These are phyloP conservation scores for Caenorhabditis sulstoni DNA, from an alignment of 2,888 invertebrate genomes.

Conservation along the genomic window DNA sequence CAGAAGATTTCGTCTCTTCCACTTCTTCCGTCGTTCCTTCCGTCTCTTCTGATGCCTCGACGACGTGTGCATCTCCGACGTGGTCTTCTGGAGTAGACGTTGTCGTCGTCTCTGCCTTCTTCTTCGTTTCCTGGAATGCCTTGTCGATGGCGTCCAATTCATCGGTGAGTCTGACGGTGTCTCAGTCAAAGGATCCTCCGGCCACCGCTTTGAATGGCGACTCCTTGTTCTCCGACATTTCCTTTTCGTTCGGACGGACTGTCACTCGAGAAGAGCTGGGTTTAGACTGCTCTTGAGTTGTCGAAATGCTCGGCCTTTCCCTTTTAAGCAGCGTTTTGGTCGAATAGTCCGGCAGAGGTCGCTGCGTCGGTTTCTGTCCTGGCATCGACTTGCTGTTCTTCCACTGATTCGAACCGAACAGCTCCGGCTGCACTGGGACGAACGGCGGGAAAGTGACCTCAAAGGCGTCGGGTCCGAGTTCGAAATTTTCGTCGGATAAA, in stretches of 20 bases:
- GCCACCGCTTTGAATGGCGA: slow-evolving; percentile 43
- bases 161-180: slow-evolving; percentile 22
- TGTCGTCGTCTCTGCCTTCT: slow-evolving; percentile 3
- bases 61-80: slow-evolving; percentile 30
- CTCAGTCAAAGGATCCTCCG: slow-evolving; percentile 44
- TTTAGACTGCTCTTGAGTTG: not conserved
- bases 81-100: slow-evolving; percentile 22
- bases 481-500: slow-evolving; percentile 74
- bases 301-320: slow-evolving; percentile 17
- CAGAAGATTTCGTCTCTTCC: slow-evolving; percentile 2
- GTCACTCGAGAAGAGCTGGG: slow-evolving; percentile 15
- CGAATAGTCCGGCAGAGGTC: slow-evolving; percentile 63
- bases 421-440: slow-evolving; percentile 75
- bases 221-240: slow-evolving; percentile 45
- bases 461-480: slow-evolving; percentile 77
- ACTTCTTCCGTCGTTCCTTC: slow-evolving; percentile 10
- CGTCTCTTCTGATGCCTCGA: slow-evolving; percentile 25
- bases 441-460: slow-evolving; percentile 78
- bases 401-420: slow-evolving; percentile 58
- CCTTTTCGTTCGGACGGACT: slow-evolving; percentile 23
- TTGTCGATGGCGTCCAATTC: slow-evolving; percentile 34
- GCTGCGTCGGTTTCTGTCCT: slow-evolving; percentile 15
- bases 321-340: slow-evolving; percentile 49
- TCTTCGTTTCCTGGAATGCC: slow-evolving; percentile 48
- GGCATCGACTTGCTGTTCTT: slow-evolving; percentile 2